These are phyloP conservation scores for Ochlodes sylvanus DNA, from an alignment of 2,888 invertebrate species.

Conservation along the genomic window DNA sequence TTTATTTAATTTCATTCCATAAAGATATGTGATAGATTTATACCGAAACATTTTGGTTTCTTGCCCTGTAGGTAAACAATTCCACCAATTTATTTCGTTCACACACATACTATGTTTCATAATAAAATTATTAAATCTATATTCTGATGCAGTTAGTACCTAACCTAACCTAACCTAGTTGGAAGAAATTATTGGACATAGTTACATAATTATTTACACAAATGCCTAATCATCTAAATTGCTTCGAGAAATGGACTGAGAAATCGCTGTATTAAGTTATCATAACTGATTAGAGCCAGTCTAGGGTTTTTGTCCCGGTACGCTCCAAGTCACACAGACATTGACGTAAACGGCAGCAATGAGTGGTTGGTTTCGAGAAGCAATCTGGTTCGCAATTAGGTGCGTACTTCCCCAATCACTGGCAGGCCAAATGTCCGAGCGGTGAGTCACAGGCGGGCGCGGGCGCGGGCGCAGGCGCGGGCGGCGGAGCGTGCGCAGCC, in stretches of 20 bases:
- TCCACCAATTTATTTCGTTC: too few species aligned
- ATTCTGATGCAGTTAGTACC: too few species aligned
- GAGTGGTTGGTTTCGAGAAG: slow-evolving; percentile 56
- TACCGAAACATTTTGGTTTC: too few species aligned
- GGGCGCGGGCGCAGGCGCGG: slow-evolving; percentile 42
- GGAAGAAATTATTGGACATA: background rate
- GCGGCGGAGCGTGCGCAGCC: slow-evolving; percentile 51
- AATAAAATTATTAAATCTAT: too few species aligned
- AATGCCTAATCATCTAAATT: background rate
- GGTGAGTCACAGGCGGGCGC: slow-evolving; percentile 67
- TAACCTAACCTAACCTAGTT: background rate
- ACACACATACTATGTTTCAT: too few species aligned
- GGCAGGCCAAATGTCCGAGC: slow-evolving; percentile 56
- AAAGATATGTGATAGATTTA: too few species aligned
- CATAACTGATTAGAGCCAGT: background rate
- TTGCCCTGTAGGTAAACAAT: too few species aligned
- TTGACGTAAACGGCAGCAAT: slow-evolving; percentile 59
- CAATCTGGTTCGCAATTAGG: slow-evolving; percentile 56
- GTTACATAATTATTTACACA: background rate
- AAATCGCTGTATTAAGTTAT: background rate
- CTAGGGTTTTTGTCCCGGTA: slow-evolving; percentile 8
- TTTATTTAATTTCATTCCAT: too few species aligned
- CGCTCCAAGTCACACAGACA: background rate
- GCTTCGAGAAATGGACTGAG: too few species aligned
- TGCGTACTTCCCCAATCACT: slow-evolving; percentile 72